Evolutionary conservation across 2,113 vertebrate species (phyloP).

Genomic region (Nematolebias whitei): DNA sequence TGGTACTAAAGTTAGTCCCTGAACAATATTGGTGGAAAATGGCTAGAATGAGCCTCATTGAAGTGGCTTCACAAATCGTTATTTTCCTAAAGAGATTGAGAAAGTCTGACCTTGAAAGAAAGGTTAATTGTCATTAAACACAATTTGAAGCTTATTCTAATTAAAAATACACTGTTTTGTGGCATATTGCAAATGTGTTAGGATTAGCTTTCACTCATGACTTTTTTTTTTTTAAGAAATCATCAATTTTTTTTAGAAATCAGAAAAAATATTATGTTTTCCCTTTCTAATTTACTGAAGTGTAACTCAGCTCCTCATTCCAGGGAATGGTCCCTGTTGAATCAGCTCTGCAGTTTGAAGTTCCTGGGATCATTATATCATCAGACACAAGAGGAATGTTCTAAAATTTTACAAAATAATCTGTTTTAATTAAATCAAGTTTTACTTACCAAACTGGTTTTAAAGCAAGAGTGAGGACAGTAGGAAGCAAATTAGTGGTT

Average conservation of each 20-base stretch:
- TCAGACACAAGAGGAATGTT: conserved; percentile 50
- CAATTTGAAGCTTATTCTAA: conserved; percentile 1
- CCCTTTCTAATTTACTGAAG: conserved; percentile 57
- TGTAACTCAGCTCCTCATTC: conserved; percentile 49
- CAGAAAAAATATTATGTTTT: no score
- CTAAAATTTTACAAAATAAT: conserved; percentile 56
- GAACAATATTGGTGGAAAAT: conserved; percentile 70
- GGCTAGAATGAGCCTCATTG: conserved; percentile 68
- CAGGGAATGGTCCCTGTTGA: conserved; percentile 48
- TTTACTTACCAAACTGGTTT: conserved; percentile 70
- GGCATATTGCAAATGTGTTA: conserved; percentile 12
- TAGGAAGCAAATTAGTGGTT: conserved; percentile 52
- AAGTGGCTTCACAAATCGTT: conserved; percentile 69
- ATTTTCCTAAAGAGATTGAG: conserved; percentile 58
- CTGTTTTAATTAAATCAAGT: conserved; percentile 81
- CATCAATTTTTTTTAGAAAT: conserved; percentile 37
- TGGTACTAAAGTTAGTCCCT: conserved; percentile 67
- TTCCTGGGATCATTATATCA: conserved; percentile 66
- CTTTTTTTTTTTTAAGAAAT: conserved; percentile 38
- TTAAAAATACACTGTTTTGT: conserved; percentile 1
- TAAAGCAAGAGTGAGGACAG: conserved; percentile 55
- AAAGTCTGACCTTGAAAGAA: conserved; percentile 53
- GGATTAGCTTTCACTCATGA: conserved; percentile 2
- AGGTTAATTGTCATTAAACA: conserved; percentile 24
- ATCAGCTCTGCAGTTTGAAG: conserved; percentile 48